Conservation (phyloP, 2,797 vertebrate genomes). For the Peromyscus melanophrys region DNA sequence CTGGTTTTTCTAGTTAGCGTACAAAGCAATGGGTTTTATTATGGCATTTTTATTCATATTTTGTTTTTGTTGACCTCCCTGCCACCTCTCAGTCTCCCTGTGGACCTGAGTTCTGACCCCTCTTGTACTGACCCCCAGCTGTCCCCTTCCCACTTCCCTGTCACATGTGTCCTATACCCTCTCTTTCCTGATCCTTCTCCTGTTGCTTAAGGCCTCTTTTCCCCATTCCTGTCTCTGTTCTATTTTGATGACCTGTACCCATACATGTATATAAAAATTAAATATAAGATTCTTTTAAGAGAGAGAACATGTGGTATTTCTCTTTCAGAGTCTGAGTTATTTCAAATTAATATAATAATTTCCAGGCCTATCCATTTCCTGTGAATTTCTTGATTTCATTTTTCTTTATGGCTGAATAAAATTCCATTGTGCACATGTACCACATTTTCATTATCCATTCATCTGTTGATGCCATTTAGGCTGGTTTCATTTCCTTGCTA, state of each 20-base stretch:
- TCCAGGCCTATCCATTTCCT: slow-evolving; percentile 4
- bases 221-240: neutral
- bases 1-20: neutral
- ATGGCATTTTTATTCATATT: too few species aligned
- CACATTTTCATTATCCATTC: neutral
- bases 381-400: neutral
- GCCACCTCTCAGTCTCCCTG: neutral
- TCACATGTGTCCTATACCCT: neutral
- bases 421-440: neutral
- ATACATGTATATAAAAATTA: neutral
- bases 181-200: neutral
- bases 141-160: neutral
- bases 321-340: neutral
- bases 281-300: neutral
- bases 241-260: neutral
- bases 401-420: neutral
- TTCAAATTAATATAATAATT: slow-evolving; percentile 16
- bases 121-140: too few species aligned
- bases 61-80: neutral
- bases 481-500: neutral
- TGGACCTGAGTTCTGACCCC: neutral
- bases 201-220: neutral
- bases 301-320: neutral
- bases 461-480: neutral
- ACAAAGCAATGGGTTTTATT: neutral